Conservation (phyloP, 2,797 vertebrate genomes). For the Psittacula derbiana region DNA sequence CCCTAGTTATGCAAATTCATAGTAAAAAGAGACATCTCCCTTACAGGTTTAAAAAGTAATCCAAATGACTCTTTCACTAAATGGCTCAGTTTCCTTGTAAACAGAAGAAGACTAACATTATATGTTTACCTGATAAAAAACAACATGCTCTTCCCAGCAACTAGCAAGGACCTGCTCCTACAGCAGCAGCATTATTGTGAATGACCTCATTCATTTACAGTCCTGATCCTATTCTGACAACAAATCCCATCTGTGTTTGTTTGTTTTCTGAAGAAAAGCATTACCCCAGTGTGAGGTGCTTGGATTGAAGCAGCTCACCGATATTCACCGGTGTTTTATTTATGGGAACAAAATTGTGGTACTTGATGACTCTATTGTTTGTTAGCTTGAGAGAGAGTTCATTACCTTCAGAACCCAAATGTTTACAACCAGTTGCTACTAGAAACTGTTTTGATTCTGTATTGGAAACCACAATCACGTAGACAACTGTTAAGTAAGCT, state of each 20-base stretch:
- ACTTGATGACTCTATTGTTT: constrained; percentile 34
- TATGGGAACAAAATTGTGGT: constrained; percentile 2
- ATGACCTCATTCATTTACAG: constrained; percentile 57
- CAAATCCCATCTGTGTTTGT: constrained; percentile 62
- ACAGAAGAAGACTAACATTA: neutral
- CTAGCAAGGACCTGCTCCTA: constrained; percentile 9
- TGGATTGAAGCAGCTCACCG: neutral
- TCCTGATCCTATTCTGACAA: constrained; percentile 53
- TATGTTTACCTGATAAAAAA: constrained; percentile 40
- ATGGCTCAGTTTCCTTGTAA: neutral
- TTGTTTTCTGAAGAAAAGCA: constrained; percentile 44
- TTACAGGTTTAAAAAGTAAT: neutral
- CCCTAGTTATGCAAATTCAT: neutral
- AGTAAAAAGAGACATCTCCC: neutral
- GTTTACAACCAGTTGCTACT: constrained; percentile 50
- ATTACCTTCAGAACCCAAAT: constrained; percentile 22
- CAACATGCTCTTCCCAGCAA: constrained; percentile 15
- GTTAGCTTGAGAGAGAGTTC: constrained; percentile 17
- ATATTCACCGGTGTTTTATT: neutral
- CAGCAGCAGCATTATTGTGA: constrained; percentile 35
- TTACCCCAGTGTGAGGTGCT: neutral
- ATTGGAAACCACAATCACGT: constrained; percentile 27
- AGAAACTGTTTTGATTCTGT: constrained; percentile 54
- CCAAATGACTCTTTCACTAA: neutral
- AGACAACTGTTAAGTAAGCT: neutral